phyloP scores from a whole-genome alignment of 2,113 vertebrate genomes.

The Helogale parvula region DNA sequence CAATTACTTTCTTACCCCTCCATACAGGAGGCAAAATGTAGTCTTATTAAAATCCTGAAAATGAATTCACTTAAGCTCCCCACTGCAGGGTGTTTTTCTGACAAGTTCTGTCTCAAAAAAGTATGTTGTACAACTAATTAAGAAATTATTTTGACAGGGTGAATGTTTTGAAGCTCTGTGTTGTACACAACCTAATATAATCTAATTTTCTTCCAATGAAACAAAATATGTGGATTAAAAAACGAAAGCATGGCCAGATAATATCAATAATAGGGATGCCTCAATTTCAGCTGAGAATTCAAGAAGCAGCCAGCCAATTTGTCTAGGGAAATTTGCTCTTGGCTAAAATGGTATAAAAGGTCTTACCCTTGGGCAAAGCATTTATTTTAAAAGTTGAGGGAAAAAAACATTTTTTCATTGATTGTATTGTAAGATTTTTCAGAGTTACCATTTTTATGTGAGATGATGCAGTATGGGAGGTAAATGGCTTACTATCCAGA shows the following conservation, averaged over 20 bases:
- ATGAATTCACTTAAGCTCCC: slow-evolving; percentile 82
- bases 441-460: slow-evolving; percentile 45
- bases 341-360: slow-evolving; percentile 65
- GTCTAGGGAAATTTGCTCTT: slow-evolving; percentile 70
- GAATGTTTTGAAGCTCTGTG: slow-evolving; percentile 80
- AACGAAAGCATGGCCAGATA: slow-evolving; percentile 75
- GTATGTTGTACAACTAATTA: slow-evolving; percentile 85
- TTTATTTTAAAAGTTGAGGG: slow-evolving; percentile 71
- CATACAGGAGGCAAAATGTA: slow-evolving; percentile 68
- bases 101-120: slow-evolving; percentile 83
- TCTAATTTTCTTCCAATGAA: slow-evolving; percentile 80
- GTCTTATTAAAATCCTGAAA: slow-evolving; percentile 82
- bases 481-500: slow-evolving; percentile 37
- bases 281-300: slow-evolving; percentile 64
- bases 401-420: slow-evolving; percentile 44
- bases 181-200: slow-evolving; percentile 84
- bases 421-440: slow-evolving; percentile 47
- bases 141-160: slow-evolving; percentile 85
- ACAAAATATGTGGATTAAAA: slow-evolving; percentile 69
- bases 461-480: neutral
- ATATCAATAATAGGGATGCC: slow-evolving; percentile 73
- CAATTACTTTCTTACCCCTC: slow-evolving; percentile 60
- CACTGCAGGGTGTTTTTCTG: slow-evolving; percentile 77
- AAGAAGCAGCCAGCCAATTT: slow-evolving; percentile 72
- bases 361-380: slow-evolving; percentile 70